Base-by-base conservation (phyloP, 2,888 invertebrate species). In the Pollenia amentaria region DNA sequence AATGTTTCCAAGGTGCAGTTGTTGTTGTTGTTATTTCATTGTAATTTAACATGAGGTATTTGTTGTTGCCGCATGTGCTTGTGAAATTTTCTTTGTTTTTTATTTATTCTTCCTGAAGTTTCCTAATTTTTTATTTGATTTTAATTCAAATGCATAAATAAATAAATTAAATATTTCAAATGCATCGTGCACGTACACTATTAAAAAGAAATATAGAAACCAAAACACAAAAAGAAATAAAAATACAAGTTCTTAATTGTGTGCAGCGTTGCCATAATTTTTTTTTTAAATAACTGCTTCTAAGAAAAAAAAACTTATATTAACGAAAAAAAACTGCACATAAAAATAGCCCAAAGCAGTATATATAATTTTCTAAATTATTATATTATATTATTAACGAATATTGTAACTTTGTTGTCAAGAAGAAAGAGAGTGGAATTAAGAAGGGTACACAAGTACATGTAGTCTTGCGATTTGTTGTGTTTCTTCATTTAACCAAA, bases 1-100 rank as follows among this genome's bases (percentile, higher is more conserved):
- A 76, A 75, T 72, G 67, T 77, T 84, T 76, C 80, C 83, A 87
- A 84, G 80, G 84, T 84, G 84, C 67, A 84, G 72, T 72, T 21
- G 53, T 53, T 85, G 12, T 78, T 75, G 38, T 60, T 51, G 67
- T 78, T 53, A 29, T 29, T 64, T 46, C 18, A n/a, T 29, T 38
- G 8, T 53, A 55, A 48, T 51, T n/a, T 62, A 29, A 44, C 60
- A 70, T 55, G 18, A 57, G 11, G 29, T 67, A 44, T 62, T 64
- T 53, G n/a, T 57, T 73, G 44, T 16, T 44, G 8, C 10, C 16
- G 3, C 29, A 10, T 48, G 12, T 42, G 12, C n/a, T 11, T 76
- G 64, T 46, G 21, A 53, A 38, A 11, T 62, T 46, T 55, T 81
- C 21, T 42, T 81, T 72, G 70, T 72, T 6, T 73, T 55, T n/a